Evolutionary conservation across 2,888 invertebrate species (phyloP), one percentile per base, ranked within the genome.

Genomic region (Vesta saturnalis): DNA sequence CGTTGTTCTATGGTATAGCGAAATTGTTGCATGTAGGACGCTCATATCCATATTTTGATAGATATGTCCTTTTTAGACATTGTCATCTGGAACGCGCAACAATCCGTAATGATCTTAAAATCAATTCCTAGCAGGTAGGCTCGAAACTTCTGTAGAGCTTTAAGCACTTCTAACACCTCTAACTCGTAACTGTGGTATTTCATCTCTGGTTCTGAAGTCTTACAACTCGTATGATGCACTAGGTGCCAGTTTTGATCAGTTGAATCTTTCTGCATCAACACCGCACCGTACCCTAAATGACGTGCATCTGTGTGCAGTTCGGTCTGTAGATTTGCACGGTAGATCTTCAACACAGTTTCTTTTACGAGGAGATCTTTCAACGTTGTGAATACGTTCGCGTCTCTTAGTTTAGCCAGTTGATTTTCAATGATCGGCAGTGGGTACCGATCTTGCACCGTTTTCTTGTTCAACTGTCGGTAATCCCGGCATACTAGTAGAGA

Each of bases 121-220:
- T 63, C 21, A 35, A 46, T 72, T 56, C 74, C 69, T n/a, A 79
- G 39, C 1, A 82, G 60, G 63, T 80, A 81, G 0, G 77, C 68
- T 5, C 79, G 47, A 70, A 81, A 81, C 59, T 78, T 79, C 22
- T 79, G 77, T 0, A 81, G 52, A 0, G 80, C 76, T 70, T 78
- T 64, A 5, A 81, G 72, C 1, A 82, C 69, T 0, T 79, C 80
- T 8, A 82, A 60, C 1, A 80, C 78, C 73, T 83, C 80, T 1
- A 83, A 62, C 46, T 82, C 80, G 63, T 81, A 83, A 19, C 79
- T 78, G 15, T 65, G 60, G 52, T 79, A 81, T 57, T 75, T 76
- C 22, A 73, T 71, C 69, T 81, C 77, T 3, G 77, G 74, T 1
- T 71, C 67, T 0, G 76, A 76, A 0, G 79, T 79, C 60, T 79